A percentile compares a stretch with the other conserved stretches of the same genome.
Conservation (phyloP, 2,797 vertebrate species). For the Dipus sagitta region DNA sequence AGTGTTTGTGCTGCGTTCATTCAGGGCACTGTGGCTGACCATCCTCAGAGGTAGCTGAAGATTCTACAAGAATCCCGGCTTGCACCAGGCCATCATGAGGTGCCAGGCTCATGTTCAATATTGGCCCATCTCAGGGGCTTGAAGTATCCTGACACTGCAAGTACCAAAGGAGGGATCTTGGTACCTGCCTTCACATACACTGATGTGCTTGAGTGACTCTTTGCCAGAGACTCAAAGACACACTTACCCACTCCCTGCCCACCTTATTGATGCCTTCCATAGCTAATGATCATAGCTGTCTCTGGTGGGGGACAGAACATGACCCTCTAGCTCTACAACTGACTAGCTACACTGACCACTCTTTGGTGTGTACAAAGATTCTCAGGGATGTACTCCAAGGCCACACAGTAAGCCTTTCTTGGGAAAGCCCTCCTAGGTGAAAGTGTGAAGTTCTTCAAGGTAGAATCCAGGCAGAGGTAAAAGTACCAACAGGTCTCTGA, state of each 20-base stretch:
- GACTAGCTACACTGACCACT: not conserved
- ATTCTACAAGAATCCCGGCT: not conserved
- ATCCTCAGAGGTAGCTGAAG: not conserved
- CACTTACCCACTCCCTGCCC: not conserved
- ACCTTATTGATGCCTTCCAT: no score
- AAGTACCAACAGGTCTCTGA: not conserved
- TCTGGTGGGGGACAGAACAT: not conserved
- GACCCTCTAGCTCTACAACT: not conserved
- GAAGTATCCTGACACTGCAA: not conserved
- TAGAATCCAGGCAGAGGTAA: not conserved
- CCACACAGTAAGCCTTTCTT: not conserved
- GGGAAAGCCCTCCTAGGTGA: not conserved
- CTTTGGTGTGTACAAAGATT: not conserved
- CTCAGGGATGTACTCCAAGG: not conserved
- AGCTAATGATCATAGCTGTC: not conserved
- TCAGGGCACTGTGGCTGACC: no score
- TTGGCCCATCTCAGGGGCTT: slow-evolving; percentile 54
- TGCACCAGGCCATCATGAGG: not conserved
- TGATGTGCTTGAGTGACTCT: no score
- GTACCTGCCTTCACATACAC: not conserved
- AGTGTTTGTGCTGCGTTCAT: not conserved
- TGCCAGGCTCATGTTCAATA: slow-evolving; percentile 79
- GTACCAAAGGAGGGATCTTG: not conserved
- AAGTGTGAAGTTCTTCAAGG: not conserved
- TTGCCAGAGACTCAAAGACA: not conserved